phyloP scores from a whole-genome alignment of 2,113 vertebrate genomes.

The Paraplagusia blochii region DNA sequence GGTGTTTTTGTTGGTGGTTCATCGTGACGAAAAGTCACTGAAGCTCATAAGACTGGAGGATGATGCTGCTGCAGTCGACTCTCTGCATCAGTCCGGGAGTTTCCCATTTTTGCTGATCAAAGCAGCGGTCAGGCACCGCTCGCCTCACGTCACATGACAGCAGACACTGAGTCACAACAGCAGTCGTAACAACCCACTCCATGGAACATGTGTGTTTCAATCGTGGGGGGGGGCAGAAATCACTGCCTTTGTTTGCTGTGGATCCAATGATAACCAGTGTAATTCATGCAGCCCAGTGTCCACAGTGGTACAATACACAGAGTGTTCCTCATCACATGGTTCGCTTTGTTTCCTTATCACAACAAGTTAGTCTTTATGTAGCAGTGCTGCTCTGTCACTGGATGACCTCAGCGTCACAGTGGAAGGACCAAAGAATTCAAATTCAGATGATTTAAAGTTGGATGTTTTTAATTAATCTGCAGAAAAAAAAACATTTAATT shows the following conservation, averaged over 20 bases:
- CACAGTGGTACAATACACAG: slow-evolving; percentile 47
- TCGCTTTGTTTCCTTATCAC: slow-evolving; percentile 40
- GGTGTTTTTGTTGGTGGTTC: slow-evolving; percentile 21
- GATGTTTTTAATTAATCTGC: no score
- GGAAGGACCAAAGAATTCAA: no score
- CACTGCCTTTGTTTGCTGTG: slow-evolving; percentile 38
- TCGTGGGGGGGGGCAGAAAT: slow-evolving; percentile 16
- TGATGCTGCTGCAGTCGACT: slow-evolving; percentile 3
- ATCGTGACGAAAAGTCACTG: background rate
- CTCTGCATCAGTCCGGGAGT: background rate
- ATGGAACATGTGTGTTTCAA: background rate
- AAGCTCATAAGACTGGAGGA: slow-evolving; percentile 14
- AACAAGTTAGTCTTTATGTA: slow-evolving; percentile 32
- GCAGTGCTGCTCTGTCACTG: background rate
- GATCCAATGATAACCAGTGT: slow-evolving; percentile 36
- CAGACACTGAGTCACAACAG: background rate
- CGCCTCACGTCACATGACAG: background rate
- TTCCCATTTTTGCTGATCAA: background rate
- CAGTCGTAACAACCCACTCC: background rate
- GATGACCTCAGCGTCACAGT: background rate
- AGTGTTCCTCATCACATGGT: slow-evolving; percentile 40
- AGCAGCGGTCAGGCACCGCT: background rate
- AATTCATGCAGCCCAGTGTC: slow-evolving; percentile 44
- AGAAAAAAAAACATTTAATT: no score
- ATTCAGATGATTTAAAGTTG: no score